Evolutionary conservation across 2,888 invertebrate species (phyloP), one percentile per base, ranked within the genome.

Genomic region (Dryocosmus kuriphilus): DNA sequence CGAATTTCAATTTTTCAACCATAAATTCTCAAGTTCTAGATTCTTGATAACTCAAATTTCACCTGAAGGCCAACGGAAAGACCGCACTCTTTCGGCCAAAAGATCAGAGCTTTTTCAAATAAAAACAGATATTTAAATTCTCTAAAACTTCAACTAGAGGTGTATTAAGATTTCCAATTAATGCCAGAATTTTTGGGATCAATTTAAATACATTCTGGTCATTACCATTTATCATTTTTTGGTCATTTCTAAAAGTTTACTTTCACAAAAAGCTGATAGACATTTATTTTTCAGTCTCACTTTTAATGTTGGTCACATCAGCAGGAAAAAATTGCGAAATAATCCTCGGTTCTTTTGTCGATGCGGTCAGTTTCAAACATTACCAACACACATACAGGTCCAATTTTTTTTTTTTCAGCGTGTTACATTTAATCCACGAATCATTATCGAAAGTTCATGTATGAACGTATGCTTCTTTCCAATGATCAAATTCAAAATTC

Each of bases 361-460:
- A 51, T 67, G 30, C 51, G 30, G 71, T 71, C 71, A 71, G 71
- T 71, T 60, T 67, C 30, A 71, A 51, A 71, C n/a, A n/a, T 46
- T 51, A 30, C 4, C 46, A 5, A 51, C 51, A 51, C 19, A 71
- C n/a, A 71, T 32, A 19, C 30, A 14, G 32, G 9, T 30, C 67
- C 41, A 46, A n/a, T 71, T 71, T 71, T 71, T 19, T 46, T 27
- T 19, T n/a, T n/a, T n/a, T n/a, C n/a, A 46, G 46, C 67, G 67
- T 71, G n/a, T n/a, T n/a, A n/a, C n/a, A 63, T 63, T 63, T 63
- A 63, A 63, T 71, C 46, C 67, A 71, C 67, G 46, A 46, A 71
- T 71, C 27, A 51, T 71, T 51, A 51, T 71, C 46, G n/a, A 67
- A 67, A 27, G 46, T 46, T 46, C 67, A 67, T 67, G 67, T 46